These are phyloP conservation scores for Mus pahari DNA, from an alignment of 2,113 vertebrate species.

Conservation along the genomic window DNA sequence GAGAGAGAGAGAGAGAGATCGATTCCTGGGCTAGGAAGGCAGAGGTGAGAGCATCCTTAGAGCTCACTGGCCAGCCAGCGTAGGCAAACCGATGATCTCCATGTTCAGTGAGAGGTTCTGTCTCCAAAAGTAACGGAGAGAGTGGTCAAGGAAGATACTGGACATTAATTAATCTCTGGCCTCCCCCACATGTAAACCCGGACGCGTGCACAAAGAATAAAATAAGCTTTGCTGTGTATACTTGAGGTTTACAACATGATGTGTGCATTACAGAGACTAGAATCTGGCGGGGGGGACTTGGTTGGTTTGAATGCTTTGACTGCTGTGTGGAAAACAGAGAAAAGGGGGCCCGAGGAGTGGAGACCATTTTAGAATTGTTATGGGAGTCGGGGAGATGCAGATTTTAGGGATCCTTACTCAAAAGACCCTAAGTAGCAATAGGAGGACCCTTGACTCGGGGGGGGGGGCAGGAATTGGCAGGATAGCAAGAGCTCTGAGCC, in stretches of 20 bases:
- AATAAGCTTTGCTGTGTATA: neutral
- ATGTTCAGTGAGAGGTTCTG: neutral
- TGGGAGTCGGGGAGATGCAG: neutral
- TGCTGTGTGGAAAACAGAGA: neutral
- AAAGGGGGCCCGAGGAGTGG: neutral
- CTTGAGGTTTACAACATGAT: neutral
- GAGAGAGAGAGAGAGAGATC: too few relatives aligned
- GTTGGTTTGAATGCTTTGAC: neutral
- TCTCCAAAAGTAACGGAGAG: neutral
- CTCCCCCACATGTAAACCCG: neutral
- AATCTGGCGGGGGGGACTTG: neutral
- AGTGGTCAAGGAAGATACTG: too few relatives aligned
- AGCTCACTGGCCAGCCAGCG: neutral
- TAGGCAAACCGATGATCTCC: neutral
- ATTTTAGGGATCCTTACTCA: neutral
- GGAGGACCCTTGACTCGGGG: neutral
- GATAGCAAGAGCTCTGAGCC: neutral
- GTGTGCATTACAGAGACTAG: neutral
- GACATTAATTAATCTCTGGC: neutral
- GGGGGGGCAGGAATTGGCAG: neutral
- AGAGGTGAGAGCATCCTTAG: neutral
- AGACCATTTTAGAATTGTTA: neutral
- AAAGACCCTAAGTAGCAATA: neutral
- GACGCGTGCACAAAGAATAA: neutral
- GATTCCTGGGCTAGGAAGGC: neutral